Evolutionary conservation across 2,113 vertebrate species (phyloP), one percentile per base, ranked within the genome.

Genomic region (Marmota monax): DNA sequence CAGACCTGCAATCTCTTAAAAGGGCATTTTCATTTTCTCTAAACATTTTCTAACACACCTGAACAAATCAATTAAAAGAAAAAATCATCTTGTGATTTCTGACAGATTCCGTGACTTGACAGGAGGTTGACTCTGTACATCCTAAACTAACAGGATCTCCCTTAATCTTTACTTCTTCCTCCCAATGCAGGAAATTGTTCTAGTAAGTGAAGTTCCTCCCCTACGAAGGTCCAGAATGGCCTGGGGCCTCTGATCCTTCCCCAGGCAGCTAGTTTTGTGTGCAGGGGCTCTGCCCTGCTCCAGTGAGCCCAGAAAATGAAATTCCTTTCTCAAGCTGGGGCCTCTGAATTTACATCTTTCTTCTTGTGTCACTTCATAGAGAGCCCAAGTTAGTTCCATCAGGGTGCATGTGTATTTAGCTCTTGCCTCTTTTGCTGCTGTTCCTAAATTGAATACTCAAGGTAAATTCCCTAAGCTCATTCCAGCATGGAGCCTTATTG

Each of bases 271-370:
- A n/a, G 79, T 53, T 87, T 56, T 13, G 39, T 76, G 85, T 56
- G 23, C 42, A n/a, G 76, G 73, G 51, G 5, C 83, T 67, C 61
- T 7, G 51, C 70, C 7, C 77, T 79, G 92, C 94, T 97, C 78
- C 95, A 95, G 77, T 96, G 94, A 97, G 32, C 85, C 86, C 74
- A 89, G 94, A 91, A 95, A 97, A 95, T 97, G 69, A 69, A 96
- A 94, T 96, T 96, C 78, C 74, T 97, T 94, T 93, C 92, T 93
- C 86, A 90, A 84, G 80, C 73, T 42, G 45, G 48, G 93, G 70
- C 79, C 73, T 53, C 74, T 0, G 8, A 70, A 74, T 61, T 92
- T 78, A 84, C 89, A 14, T 95, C 94, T 95, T 96, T 72, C 95
- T 87, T 94, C 92, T 88, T 95, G 82, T 65, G 88, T 97, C 97